phyloP scores from a whole-genome alignment of 2,113 vertebrate genomes.

The Spizaetus ornatus region DNA sequence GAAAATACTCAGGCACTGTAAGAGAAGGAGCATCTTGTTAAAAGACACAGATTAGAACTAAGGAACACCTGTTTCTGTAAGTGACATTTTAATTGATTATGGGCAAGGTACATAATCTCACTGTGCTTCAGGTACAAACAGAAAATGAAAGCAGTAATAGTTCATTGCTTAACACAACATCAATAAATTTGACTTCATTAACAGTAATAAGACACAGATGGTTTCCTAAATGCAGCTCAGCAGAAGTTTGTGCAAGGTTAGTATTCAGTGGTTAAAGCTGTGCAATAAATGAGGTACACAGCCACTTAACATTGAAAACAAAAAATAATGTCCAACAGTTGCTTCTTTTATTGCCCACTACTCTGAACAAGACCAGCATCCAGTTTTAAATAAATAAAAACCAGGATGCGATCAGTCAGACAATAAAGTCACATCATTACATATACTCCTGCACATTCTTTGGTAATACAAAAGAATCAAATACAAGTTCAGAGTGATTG shows the following conservation, averaged over 20 bases:
- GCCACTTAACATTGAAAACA: neutral
- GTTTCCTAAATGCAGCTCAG: neutral
- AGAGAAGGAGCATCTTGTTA: neutral
- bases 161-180: neutral
- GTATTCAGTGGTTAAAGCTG: neutral
- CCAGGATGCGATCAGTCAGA: neutral
- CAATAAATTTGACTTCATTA: neutral
- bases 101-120: neutral
- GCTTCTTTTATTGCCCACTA: neutral
- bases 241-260: neutral
- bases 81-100: neutral
- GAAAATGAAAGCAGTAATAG: neutral
- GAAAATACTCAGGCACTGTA: neutral
- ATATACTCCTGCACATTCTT: neutral
- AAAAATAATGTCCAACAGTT: neutral
- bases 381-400: neutral
- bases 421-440: neutral
- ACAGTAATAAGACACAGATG: neutral
- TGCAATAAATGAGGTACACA: neutral
- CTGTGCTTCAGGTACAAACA: neutral
- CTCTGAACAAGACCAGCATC: neutral
- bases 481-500: neutral
- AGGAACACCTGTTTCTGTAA: neutral
- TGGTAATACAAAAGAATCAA: neutral
- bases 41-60: neutral